These are phyloP conservation scores for Manduca sexta DNA, from an alignment of 1,140 invertebrate species.

Conservation along the genomic window DNA sequence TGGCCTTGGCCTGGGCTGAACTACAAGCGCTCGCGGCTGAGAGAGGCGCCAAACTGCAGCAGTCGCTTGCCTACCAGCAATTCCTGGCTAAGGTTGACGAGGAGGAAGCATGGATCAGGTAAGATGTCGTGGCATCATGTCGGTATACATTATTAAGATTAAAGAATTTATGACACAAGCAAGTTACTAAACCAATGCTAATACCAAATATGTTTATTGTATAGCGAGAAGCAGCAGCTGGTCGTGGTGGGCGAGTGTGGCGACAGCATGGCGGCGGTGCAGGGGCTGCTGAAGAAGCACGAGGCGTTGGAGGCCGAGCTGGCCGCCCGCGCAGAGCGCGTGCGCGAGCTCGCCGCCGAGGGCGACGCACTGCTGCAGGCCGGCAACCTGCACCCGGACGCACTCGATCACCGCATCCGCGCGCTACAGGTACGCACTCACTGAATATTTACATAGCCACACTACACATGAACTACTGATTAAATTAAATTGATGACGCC, in stretches of 20 bases:
- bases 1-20: conserved; percentile 93
- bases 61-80: conserved; percentile 96
- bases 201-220: no score
- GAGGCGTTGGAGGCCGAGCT: conserved; percentile 99
- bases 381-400: conserved; percentile 95
- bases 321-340: conserved; percentile 95
- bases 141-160: no score
- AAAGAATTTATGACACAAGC: no score
- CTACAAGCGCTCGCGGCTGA: conserved; percentile 90
- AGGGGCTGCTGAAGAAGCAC: conserved; percentile 98
- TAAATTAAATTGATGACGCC: no score
- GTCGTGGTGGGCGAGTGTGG: conserved; percentile 97
- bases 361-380: conserved; percentile 88
- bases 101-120: conserved; percentile 98
- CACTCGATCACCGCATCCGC: conserved; percentile 89
- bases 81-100: conserved; percentile 99
- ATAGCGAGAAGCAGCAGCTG: conserved; percentile 97
- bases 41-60: conserved; percentile 93
- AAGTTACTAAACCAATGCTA: no score
- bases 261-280: conserved; percentile 99
- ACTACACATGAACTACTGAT: no score
- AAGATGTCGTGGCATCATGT: no score
- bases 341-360: conserved; percentile 90
- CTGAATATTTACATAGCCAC: background rate
- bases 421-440: conserved; percentile 70